Base-by-base conservation (phyloP, 2,888 invertebrate species). In the Synanthedon andrenaeformis region DNA sequence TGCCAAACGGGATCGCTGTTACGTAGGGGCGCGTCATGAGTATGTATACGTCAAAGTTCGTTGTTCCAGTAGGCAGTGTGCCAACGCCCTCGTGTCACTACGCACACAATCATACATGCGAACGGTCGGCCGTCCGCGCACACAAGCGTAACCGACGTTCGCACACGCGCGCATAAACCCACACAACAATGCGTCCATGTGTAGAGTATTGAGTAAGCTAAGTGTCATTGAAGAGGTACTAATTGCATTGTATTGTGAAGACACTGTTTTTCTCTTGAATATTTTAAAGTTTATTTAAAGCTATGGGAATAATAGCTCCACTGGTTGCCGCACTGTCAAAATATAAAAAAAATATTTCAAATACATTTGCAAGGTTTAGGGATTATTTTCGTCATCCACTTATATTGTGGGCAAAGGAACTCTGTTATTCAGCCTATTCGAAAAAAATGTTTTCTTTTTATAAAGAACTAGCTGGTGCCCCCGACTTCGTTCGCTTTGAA, bases 61-160 rank as follows among this genome's bases (percentile, higher is more conserved):
- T 85, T 79, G 87, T 79, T 77, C 86, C 60, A 87, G 71, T 87
- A 79, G 87, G 87, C 87, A 87, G 72, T 87, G 70, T 85, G 87
- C 87, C 87, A 87, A 86, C 70, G 82, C 68, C 81, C 81, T 72
- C 65, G 66, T 65, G 63, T 64, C 66, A 69, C 62, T 66, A 65
- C 72, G 62, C 75, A 73, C 62, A 58, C 65, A 63, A 72, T 72
- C 78, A 59, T 17, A 56, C 45, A 23, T 52, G 51, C 35, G 42
- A 13, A 41, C 53, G 35, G 41, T n/a, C 56, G 41, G 48, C n/a
- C 59, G 62, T 52, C 60, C 67, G 58, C 69, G 67, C 63, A 64
- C 65, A 55, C 60, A 60, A 50, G 12, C 48, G 12, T 1, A 23
- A 50, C 10, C 60, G 59, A 35, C 57, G 60, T 48, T 42, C 58